A percentile compares a stretch with the other conserved stretches of the same genome.
Evolutionary conservation across 2,888 invertebrate genomes (phyloP).

Genomic region (Mylabris sibirica): DNA sequence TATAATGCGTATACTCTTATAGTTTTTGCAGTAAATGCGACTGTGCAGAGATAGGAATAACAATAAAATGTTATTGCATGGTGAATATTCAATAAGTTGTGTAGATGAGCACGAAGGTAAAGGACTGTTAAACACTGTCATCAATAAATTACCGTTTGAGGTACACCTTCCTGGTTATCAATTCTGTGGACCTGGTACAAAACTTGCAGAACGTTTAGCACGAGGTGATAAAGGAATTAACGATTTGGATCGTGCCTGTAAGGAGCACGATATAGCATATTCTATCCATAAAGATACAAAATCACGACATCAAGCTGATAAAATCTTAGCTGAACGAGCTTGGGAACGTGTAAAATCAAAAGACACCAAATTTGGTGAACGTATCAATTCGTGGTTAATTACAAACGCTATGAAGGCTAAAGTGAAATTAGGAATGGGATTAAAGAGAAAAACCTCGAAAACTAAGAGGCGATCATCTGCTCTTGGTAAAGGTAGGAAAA

Average conservation of each 20-base stretch:
- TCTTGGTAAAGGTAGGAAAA: slow-evolving; percentile 1
- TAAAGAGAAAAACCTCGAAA: slow-evolving; percentile 18
- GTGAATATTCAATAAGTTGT: background rate
- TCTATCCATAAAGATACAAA: slow-evolving; percentile 33
- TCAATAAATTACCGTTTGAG: slow-evolving; percentile 38
- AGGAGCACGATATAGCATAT: slow-evolving; percentile 53
- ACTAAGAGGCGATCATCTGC: no score
- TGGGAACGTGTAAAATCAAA: slow-evolving; percentile 43
- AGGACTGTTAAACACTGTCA: slow-evolving; percentile 33
- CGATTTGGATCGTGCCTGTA: slow-evolving; percentile 49
- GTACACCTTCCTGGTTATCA: slow-evolving; percentile 38
- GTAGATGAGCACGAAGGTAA: slow-evolving; percentile 16
- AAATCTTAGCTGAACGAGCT: slow-evolving; percentile 49
- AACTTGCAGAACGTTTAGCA: slow-evolving; percentile 44
- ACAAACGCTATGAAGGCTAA: slow-evolving; percentile 49
- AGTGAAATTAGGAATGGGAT: slow-evolving; percentile 47
- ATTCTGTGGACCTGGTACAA: slow-evolving; percentile 45
- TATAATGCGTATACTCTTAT: slow-evolving; percentile 18
- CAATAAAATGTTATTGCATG: slow-evolving; percentile 23
- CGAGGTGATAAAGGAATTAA: slow-evolving; percentile 53
- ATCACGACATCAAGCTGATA: slow-evolving; percentile 52
- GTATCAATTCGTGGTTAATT: slow-evolving; percentile 46
- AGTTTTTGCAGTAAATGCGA: background rate
- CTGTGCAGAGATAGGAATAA: background rate
- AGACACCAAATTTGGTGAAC: slow-evolving; percentile 49